Evolutionary conservation across 2,888 invertebrate genomes (phyloP).

Genomic region (Hyles lineata): DNA sequence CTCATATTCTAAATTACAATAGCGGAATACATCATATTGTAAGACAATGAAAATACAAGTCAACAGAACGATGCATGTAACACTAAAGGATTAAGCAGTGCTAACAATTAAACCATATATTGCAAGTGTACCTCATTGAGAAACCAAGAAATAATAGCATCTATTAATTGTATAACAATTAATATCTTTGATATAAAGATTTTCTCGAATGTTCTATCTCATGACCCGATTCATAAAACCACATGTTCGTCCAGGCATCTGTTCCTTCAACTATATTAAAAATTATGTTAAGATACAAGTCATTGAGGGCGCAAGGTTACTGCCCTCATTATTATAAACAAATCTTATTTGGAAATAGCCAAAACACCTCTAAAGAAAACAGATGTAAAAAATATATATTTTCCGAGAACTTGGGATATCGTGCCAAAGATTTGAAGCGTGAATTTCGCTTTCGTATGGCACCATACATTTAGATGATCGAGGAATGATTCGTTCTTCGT

Average conservation of each 20-base stretch:
- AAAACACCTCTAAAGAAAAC: conserved; percentile 56
- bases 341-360: conserved; percentile 54
- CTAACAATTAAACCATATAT: too few relatives aligned
- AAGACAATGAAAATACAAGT: too few relatives aligned
- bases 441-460: conserved; percentile 30
- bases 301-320: conserved; percentile 50
- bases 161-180: too few relatives aligned
- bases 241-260: conserved; percentile 15
- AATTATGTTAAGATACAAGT: conserved; percentile 25
- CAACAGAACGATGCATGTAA: too few relatives aligned
- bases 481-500: conserved; percentile 37
- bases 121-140: too few relatives aligned
- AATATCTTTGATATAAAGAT: neutral
- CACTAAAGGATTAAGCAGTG: too few relatives aligned
- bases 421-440: conserved; percentile 47
- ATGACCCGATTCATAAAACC: conserved; percentile 9
- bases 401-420: conserved; percentile 34
- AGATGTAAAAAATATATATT: conserved; percentile 34
- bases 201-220: neutral
- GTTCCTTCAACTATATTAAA: conserved; percentile 21
- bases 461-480: conserved; percentile 15
- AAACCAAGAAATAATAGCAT: neutral
- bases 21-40: too few relatives aligned
- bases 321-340: conserved; percentile 63
- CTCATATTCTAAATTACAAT: too few relatives aligned